A percentile compares a stretch with the other conserved stretches of the same genome.
Conservation (phyloP, 1,140 invertebrate genomes). For the Heliconius eleuchia region DNA sequence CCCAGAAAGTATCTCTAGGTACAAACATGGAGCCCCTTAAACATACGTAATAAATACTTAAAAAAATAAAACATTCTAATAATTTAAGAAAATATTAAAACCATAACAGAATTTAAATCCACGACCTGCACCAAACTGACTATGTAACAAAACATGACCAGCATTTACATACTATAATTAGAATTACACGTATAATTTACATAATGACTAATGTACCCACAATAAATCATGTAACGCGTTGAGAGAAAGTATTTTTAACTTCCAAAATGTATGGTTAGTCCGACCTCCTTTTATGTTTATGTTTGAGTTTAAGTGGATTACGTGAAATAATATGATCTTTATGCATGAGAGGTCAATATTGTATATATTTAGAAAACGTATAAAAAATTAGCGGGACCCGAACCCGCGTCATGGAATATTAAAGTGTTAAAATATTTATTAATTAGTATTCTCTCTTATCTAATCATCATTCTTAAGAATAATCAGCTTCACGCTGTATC, state of each 20-base stretch:
- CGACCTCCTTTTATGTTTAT: conserved; percentile 12
- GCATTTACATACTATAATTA: not conserved
- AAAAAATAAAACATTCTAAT: not conserved
- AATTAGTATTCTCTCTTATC: no score
- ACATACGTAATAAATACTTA: no score
- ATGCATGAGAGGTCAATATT: not conserved
- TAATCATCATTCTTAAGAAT: no score
- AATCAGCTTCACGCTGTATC: no score
- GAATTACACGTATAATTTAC: not conserved
- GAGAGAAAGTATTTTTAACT: conserved; percentile 10
- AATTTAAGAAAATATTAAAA: not conserved
- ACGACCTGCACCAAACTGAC: not conserved
- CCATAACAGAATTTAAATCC: not conserved
- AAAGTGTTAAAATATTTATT: no score
- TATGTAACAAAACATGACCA: not conserved
- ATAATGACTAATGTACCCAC: not conserved
- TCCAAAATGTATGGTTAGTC: conserved; percentile 6
- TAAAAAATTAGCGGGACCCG: no score
- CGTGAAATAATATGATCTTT: not conserved
- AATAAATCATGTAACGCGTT: not conserved
- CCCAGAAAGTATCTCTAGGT: no score
- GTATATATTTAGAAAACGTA: not conserved
- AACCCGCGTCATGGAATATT: no score
- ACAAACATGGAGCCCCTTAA: no score
- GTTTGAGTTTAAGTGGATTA: conserved; percentile 6